Conservation (phyloP, 2,888 invertebrate species). For the Aspidiotus destructor region DNA sequence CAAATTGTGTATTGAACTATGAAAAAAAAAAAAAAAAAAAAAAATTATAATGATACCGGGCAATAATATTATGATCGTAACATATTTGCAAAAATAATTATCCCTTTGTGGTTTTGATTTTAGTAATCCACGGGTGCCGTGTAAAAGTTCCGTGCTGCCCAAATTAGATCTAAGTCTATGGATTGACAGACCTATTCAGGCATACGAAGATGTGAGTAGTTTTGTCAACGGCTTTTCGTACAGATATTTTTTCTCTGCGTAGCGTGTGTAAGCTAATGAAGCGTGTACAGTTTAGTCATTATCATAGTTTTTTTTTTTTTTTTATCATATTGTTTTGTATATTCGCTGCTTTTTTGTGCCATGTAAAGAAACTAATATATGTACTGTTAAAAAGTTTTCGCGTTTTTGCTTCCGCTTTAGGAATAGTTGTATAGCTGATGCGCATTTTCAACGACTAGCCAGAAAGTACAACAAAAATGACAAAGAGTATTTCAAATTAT, state of each 20-base stretch:
- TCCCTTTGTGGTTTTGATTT: constrained; percentile 7
- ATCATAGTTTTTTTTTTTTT: background rate
- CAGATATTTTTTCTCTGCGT: background rate
- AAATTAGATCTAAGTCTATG: constrained; percentile 80
- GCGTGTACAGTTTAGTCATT: background rate
- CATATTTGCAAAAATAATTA: background rate
- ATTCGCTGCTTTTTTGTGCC: constrained; percentile 18
- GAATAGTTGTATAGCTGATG: no score
- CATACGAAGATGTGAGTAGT: constrained; percentile 22
- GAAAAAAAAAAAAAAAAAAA: constrained; percentile 3
- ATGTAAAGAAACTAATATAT: constrained; percentile 20
- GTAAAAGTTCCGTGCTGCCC: constrained; percentile 77
- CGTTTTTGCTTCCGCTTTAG: background rate
- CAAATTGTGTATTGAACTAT: no score
- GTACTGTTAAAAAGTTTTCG: background rate
- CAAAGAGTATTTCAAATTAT: no score
- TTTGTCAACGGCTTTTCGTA: constrained; percentile 9
- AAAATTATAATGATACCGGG: background rate
- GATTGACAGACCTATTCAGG: constrained; percentile 55
- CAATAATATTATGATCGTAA: background rate
- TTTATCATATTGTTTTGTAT: constrained; percentile 4
- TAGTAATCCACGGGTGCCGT: constrained; percentile 85
- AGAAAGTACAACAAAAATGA: no score
- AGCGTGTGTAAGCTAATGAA: background rate
- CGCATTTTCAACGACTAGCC: no score